Percentiles rank a stretch among this genome's conserved stretches.
These are phyloP conservation scores for Pleuronectes platessa DNA, from an alignment of 2,113 vertebrate genomes.

Conservation along the genomic window DNA sequence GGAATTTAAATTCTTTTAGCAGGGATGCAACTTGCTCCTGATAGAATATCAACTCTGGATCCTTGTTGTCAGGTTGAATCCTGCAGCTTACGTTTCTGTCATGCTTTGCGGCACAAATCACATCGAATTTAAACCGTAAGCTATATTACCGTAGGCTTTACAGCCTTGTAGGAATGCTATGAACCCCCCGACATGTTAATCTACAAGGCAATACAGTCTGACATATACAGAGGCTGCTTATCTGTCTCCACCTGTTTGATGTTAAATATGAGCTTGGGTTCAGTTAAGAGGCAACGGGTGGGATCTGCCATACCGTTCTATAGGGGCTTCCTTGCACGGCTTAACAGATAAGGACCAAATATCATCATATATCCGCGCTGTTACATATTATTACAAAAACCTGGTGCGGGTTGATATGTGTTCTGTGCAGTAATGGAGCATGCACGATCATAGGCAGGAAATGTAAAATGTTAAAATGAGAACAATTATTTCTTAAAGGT, in stretches of 20 bases:
- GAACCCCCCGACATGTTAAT: conserved; percentile 72
- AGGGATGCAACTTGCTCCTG: conserved; percentile 8
- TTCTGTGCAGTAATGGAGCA: conserved; percentile 10
- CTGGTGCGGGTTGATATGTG: conserved; percentile 22
- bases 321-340: conserved; percentile 54
- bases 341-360: conserved; percentile 58
- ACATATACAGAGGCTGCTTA: conserved; percentile 42
- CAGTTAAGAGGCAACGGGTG: conserved; percentile 50
- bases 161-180: conserved; percentile 43
- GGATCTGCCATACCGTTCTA: conserved; percentile 59
- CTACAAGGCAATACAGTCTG: conserved; percentile 70
- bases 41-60: conserved; percentile 47
- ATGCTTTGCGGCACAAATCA: conserved; percentile 51
- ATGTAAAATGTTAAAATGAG: background rate
- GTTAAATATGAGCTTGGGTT: conserved; percentile 60
- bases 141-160: conserved; percentile 53
- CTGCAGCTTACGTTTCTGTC: conserved; percentile 52
- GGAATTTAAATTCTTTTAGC: conserved; percentile 24
- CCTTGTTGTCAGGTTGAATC: conserved; percentile 60
- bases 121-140: conserved; percentile 62
- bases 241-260: conserved; percentile 67
- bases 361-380: conserved; percentile 39
- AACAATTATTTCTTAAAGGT: background rate
- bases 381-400: conserved; percentile 33
- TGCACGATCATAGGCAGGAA: background rate